phyloP scores from a whole-genome alignment of 2,797 vertebrate genomes.

The Crenichthys baileyi region DNA sequence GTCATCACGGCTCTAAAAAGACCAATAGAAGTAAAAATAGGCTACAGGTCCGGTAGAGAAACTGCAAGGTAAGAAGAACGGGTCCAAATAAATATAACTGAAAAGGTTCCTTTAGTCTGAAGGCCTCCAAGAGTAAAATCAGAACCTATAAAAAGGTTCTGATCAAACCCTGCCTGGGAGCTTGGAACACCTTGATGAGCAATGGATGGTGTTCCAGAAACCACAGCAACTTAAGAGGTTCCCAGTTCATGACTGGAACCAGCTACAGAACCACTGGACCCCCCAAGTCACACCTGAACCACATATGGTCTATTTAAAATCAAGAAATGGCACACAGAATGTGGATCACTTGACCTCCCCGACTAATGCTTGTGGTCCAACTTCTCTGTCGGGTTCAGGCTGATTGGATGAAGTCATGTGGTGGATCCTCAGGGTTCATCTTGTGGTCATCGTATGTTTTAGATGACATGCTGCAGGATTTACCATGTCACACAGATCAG shows the following conservation, averaged over 20 bases:
- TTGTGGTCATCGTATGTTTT: neutral
- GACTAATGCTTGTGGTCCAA: neutral
- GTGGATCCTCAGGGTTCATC: neutral
- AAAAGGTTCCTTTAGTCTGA: too few species aligned
- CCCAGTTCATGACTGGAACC: neutral
- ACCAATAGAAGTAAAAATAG: too few species aligned
- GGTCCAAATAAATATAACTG: too few species aligned
- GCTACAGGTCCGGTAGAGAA: too few species aligned
- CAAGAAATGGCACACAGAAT: neutral
- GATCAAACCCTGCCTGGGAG: too few species aligned
- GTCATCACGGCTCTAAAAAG: too few species aligned
- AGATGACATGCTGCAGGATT: neutral
- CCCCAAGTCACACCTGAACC: neutral
- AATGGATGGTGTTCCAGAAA: too few species aligned
- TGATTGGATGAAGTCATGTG: conserved; percentile 1
- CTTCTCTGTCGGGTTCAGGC: neutral
- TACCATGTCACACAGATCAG: neutral
- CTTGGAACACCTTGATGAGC: too few species aligned
- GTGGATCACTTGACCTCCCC: neutral
- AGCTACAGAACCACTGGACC: neutral
- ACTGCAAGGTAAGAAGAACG: too few species aligned
- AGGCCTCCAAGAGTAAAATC: too few species aligned
- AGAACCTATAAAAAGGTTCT: too few species aligned
- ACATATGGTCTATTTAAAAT: neutral
- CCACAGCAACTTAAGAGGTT: neutral